Percentiles rank a stretch among this genome's conserved stretches.
These are phyloP conservation scores for Salvelinus namaycush DNA, from an alignment of 2,113 vertebrate species.

Conservation along the genomic window DNA sequence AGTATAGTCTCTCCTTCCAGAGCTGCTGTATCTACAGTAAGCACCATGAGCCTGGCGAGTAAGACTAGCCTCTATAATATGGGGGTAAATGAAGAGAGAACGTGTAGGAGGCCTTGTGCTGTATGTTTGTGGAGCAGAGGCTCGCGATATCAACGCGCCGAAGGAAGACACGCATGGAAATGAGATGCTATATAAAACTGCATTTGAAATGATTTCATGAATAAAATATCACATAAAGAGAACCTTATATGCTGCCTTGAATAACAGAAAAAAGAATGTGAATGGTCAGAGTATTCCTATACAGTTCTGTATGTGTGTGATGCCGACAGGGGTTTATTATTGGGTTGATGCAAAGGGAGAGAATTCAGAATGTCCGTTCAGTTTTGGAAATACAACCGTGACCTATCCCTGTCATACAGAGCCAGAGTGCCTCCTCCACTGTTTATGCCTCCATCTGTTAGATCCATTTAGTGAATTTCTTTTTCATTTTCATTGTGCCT, in stretches of 20 bases:
- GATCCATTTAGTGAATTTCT: neutral
- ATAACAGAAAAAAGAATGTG: neutral
- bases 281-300: no score
- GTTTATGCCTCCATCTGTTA: neutral
- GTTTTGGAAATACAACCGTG: neutral
- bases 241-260: neutral
- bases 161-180: no score
- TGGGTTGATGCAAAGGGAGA: no score
- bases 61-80: no score
- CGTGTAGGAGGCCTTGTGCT: neutral
- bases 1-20: no score
- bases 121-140: no score
- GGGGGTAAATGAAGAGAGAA: slow-evolving; percentile 11
- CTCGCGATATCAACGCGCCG: no score
- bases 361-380: neutral
- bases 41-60: no score
- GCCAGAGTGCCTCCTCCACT: neutral
- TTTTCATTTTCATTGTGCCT: neutral
- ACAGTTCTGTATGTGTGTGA: neutral
- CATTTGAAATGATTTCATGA: no score
- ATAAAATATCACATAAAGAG: neutral
- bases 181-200: no score
- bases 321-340: no score
- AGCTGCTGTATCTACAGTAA: no score
- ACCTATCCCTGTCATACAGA: neutral